These are phyloP conservation scores for Bubalus kerabau DNA, from an alignment of 2,113 vertebrate species.

Conservation along the genomic window DNA sequence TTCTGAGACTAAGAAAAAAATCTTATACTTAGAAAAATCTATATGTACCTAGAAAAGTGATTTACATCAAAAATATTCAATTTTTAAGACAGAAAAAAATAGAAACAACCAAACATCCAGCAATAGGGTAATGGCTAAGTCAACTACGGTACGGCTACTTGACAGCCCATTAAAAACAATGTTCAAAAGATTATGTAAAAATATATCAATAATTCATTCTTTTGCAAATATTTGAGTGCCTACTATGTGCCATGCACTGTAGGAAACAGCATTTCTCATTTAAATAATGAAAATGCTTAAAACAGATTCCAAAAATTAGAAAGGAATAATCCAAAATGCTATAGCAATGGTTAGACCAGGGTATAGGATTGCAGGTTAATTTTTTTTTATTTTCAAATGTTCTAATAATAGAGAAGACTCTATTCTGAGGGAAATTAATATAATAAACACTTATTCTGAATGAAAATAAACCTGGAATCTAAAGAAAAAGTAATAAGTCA, in stretches of 20 bases:
- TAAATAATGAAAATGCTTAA: not conserved
- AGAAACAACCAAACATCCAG: not conserved
- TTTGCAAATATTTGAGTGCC: not conserved
- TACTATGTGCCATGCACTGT: not conserved
- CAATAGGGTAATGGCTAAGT: not conserved
- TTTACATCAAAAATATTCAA: not conserved
- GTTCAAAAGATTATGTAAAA: slow-evolving; percentile 1
- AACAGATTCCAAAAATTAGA: not conserved
- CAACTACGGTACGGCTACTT: not conserved
- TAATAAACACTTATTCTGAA: not conserved
- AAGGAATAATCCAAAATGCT: not conserved
- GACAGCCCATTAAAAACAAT: not conserved
- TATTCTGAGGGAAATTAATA: not conserved
- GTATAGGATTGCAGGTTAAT: not conserved
- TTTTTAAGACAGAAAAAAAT: slow-evolving; percentile 17
- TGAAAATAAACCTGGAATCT: not conserved
- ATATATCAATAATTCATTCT: not conserved
- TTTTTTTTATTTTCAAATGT: slow-evolving; percentile 14
- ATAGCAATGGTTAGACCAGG: not conserved
- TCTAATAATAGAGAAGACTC: not conserved
- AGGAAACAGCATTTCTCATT: not conserved
- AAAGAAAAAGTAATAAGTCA: not conserved
- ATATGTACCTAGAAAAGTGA: not conserved
- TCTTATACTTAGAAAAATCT: not conserved
- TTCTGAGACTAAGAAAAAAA: slow-evolving; percentile 19